Conservation (phyloP, 2,113 vertebrate genomes). For the Oreochromis niloticus region DNA sequence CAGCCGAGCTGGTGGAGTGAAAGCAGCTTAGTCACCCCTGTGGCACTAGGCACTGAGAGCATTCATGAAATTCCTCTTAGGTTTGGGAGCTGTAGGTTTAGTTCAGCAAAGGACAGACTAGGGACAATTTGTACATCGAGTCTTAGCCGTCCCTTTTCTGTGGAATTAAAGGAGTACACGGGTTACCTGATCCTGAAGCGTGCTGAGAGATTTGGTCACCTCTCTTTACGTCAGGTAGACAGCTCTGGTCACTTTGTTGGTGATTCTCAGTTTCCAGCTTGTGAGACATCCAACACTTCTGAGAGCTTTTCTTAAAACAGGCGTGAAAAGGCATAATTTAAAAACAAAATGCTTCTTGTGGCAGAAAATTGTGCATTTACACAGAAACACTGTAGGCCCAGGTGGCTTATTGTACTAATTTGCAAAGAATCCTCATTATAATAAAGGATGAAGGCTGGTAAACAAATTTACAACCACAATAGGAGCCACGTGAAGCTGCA, state of each 20-base stretch:
- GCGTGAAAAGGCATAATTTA: fast-evolving
- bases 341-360: background rate
- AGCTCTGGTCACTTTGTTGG: background rate
- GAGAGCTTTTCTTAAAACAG: background rate
- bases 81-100: constrained; percentile 9
- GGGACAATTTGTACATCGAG: background rate
- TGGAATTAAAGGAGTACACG: background rate
- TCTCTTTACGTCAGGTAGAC: background rate
- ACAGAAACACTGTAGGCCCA: background rate
- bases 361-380: background rate
- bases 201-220: background rate
- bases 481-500: background rate
- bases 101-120: background rate
- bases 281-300: background rate
- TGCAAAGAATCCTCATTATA: background rate
- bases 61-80: constrained; percentile 17
- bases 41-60: constrained; percentile 7
- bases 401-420: background rate
- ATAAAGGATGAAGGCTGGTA: background rate
- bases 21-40: constrained; percentile 25
- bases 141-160: background rate
- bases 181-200: background rate
- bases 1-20: constrained; percentile 1
- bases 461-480: background rate
- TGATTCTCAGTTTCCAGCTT: background rate